Percentiles rank a stretch among this genome's conserved stretches.
These are phyloP conservation scores for Agrenia bidenticulata DNA, from an alignment of 2,888 invertebrate species.

Conservation along the genomic window DNA sequence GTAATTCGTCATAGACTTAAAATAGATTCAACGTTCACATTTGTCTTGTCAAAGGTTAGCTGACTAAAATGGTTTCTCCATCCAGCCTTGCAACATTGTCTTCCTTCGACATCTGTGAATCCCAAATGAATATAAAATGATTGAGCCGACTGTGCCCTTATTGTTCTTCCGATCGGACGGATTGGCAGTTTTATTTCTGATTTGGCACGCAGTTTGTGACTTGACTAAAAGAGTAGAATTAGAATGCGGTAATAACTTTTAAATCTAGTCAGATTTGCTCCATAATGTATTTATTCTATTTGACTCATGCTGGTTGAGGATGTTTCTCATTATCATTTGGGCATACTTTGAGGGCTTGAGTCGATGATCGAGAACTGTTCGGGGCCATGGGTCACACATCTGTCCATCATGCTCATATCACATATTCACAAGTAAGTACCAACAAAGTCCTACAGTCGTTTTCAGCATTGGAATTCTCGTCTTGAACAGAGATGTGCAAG, in stretches of 20 bases:
- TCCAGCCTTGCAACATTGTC: too few species aligned
- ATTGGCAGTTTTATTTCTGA: constrained; percentile 6
- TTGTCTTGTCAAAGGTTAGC: too few species aligned
- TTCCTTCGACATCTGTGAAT: not conserved
- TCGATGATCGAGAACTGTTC: not conserved
- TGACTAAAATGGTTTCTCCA: too few species aligned
- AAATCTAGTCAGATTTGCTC: not conserved
- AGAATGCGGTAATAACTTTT: constrained; percentile 1
- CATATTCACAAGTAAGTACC: too few species aligned
- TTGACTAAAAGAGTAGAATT: not conserved
- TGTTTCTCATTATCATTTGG: not conserved
- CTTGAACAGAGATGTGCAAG: too few species aligned
- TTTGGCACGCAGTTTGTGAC: constrained; percentile 5
- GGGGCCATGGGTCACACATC: not conserved
- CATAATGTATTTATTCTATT: constrained; percentile 7
- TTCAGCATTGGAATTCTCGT: too few species aligned
- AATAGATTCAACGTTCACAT: too few species aligned
- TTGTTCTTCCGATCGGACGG: not conserved
- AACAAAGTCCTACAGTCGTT: too few species aligned
- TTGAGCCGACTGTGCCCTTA: constrained; percentile 1
- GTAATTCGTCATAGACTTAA: too few species aligned
- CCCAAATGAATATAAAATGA: not conserved
- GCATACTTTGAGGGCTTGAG: not conserved
- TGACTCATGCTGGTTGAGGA: constrained; percentile 7
- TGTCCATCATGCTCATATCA: too few species aligned